Percentiles rank a stretch among this genome's conserved stretches.
phyloP scores from a whole-genome alignment of 2,113 vertebrate genomes.

The Hippocampus guttulatus region DNA sequence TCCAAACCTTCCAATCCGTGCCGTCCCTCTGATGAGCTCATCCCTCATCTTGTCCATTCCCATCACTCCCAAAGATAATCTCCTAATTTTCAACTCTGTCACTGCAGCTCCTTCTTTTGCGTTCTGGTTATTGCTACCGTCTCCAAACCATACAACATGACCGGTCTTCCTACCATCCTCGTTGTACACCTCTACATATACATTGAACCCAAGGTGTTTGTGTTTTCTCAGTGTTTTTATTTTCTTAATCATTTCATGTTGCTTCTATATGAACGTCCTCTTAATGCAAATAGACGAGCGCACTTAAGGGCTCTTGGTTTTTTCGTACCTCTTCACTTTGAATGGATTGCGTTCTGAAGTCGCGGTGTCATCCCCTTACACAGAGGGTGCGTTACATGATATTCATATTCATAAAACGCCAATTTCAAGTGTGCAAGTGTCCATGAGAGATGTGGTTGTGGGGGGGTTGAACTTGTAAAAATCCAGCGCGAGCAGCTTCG shows the following conservation, averaged over 20 bases:
- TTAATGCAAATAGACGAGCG: constrained; percentile 53
- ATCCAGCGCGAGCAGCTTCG: constrained; percentile 60
- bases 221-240: constrained; percentile 22
- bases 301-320: constrained; percentile 35
- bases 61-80: no score
- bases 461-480: constrained; percentile 48
- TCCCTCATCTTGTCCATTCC: no score
- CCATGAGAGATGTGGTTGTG: constrained; percentile 40
- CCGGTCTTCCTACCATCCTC: no score
- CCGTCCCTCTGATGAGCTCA: no score
- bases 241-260: constrained; percentile 8
- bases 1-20: no score
- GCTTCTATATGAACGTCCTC: constrained; percentile 44
- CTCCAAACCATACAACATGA: no score
- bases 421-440: constrained; percentile 53
- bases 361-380: constrained; percentile 47
- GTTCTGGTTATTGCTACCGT: no score
- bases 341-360: constrained; percentile 47
- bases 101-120: no score
- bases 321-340: constrained; percentile 21
- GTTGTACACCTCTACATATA: no score
- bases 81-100: no score
- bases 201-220: no score
- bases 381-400: constrained; percentile 50
- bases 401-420: constrained; percentile 66